Conservation (phyloP, 2,113 vertebrate genomes). For the Melanocharis versteri region DNA sequence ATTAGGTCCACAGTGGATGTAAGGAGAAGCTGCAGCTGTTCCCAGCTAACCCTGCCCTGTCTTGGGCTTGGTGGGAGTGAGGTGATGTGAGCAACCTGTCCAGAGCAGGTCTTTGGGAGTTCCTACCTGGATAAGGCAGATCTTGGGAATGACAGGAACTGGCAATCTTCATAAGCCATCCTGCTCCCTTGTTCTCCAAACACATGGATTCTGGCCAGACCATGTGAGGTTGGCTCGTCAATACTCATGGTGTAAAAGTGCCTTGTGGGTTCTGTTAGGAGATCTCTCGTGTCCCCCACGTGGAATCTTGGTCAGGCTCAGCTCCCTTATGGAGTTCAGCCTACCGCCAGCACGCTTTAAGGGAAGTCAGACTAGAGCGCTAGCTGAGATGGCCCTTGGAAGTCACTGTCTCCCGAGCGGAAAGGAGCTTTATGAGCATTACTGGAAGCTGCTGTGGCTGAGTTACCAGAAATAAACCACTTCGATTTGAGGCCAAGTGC, state of each 20-base stretch:
- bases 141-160: neutral
- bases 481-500: neutral
- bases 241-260: neutral
- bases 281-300: neutral
- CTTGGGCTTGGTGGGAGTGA: neutral
- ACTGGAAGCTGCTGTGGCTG: constrained; percentile 51
- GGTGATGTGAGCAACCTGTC: neutral
- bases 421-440: constrained; percentile 34
- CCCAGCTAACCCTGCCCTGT: neutral
- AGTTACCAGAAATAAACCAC: constrained; percentile 64
- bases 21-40: neutral
- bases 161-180: neutral
- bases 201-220: neutral
- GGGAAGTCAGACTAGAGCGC: neutral
- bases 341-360: neutral
- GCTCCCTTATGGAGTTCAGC: neutral
- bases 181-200: neutral
- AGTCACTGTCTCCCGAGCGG: neutral
- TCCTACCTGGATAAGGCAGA: neutral
- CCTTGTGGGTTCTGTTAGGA: neutral
- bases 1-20: neutral
- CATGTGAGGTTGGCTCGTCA: neutral
- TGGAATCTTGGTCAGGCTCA: constrained; percentile 9
- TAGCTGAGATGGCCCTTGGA: neutral
- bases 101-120: neutral